Conservation (phyloP, 2,113 vertebrate genomes). For the Xyliphius kryptos region DNA sequence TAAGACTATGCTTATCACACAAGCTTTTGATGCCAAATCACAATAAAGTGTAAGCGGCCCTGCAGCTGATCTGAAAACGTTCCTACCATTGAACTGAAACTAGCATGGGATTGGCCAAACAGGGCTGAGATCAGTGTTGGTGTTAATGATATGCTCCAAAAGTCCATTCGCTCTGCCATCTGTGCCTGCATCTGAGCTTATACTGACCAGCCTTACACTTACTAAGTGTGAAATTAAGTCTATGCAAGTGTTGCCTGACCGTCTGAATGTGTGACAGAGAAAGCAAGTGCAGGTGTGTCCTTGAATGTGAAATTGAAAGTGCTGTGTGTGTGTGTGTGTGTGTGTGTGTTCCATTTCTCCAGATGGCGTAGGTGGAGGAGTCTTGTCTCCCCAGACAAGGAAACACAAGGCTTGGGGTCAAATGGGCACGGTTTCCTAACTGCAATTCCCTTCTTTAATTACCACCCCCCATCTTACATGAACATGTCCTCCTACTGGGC, state of each 20-base stretch:
- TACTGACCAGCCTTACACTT: constrained; percentile 47
- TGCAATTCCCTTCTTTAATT: constrained; percentile 44
- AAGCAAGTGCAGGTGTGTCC: constrained; percentile 33
- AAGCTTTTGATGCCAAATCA: too few relatives aligned
- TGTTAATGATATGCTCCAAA: constrained; percentile 33
- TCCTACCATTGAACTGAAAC: too few relatives aligned
- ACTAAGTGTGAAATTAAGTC: constrained; percentile 55
- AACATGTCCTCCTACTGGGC: constrained; percentile 20
- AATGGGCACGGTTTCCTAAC: constrained; percentile 34
- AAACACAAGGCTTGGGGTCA: constrained; percentile 30
- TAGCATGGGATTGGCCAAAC: background rate
- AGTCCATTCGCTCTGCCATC: constrained; percentile 47
- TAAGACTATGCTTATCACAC: too few relatives aligned
- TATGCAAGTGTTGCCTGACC: constrained; percentile 44
- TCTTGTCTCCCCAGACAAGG: constrained; percentile 18
- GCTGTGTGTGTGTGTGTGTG: constrained; percentile 16
- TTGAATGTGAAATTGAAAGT: constrained; percentile 32
- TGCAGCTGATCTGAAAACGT: too few relatives aligned
- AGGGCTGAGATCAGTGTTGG: constrained; percentile 8
- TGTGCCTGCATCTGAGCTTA: constrained; percentile 48
- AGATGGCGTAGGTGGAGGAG: constrained; percentile 47
- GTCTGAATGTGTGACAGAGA: constrained; percentile 19
- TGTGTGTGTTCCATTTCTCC: constrained; percentile 38
- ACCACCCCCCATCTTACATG: constrained; percentile 28
- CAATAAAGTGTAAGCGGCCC: too few relatives aligned